phyloP scores from a whole-genome alignment of 2,888 invertebrate species.

The Temnothorax rugatulus region DNA sequence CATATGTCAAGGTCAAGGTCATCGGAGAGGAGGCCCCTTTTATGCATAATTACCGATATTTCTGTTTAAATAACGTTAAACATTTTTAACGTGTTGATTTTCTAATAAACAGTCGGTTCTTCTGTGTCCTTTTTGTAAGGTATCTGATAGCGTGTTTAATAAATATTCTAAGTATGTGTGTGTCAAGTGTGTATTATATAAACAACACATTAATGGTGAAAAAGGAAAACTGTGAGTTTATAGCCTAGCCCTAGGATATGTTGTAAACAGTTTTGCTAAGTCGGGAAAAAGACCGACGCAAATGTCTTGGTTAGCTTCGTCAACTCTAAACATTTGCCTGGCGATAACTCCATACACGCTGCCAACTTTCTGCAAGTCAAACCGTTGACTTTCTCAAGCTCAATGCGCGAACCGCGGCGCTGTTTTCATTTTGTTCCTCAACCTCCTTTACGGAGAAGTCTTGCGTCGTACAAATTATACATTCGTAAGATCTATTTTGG shows the following conservation, averaged over 20 bases:
- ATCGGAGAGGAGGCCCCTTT: no score
- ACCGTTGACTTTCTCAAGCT: constrained; percentile 20
- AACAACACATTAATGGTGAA: constrained; percentile 8
- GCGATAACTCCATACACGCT: constrained; percentile 34
- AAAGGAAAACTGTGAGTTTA: constrained; percentile 1
- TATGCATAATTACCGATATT: no score
- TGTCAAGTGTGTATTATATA: background rate
- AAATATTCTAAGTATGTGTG: background rate
- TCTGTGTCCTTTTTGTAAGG: background rate
- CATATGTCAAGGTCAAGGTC: no score
- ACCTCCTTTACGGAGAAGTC: background rate
- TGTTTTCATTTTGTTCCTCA: background rate
- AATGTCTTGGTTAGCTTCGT: constrained; percentile 40
- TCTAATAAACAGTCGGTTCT: background rate
- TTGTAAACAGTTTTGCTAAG: constrained; percentile 29
- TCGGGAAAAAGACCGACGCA: background rate
- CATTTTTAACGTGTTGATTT: background rate
- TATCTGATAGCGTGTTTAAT: background rate
- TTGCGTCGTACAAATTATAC: background rate
- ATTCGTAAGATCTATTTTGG: background rate
- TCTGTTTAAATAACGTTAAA: background rate
- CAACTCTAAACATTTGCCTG: constrained; percentile 34
- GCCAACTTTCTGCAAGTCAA: constrained; percentile 32
- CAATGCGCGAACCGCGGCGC: background rate
- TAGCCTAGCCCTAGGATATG: background rate